Evolutionary conservation across 2,113 vertebrate genomes (phyloP).

Genomic region (Donacobius atricapilla): DNA sequence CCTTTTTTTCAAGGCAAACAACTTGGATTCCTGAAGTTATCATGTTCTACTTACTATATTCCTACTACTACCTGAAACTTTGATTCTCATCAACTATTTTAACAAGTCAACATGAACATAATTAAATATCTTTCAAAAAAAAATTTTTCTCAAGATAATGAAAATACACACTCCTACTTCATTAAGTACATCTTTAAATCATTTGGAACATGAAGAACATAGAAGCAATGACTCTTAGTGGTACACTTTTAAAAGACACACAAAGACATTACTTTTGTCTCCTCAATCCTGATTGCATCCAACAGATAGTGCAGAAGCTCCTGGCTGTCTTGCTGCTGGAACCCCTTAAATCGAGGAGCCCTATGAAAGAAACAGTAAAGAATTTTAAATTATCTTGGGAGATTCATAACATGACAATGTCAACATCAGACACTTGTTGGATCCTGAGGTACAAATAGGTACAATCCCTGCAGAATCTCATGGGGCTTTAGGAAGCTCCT

Average conservation of each 20-base stretch:
- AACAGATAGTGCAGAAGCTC: conserved; percentile 94
- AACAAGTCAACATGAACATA: not conserved
- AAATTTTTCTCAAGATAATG: not conserved
- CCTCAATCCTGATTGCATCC: conserved; percentile 93
- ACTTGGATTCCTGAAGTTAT: not conserved
- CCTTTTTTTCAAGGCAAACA: not conserved
- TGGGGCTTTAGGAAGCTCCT: not conserved
- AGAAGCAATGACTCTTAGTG: not conserved
- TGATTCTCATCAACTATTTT: not conserved
- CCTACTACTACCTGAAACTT: not conserved
- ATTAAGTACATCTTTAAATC: not conserved
- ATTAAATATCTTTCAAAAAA: not conserved
- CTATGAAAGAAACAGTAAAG: conserved; percentile 56
- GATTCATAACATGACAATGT: not conserved
- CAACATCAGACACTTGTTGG: not conserved
- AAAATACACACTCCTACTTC: not conserved
- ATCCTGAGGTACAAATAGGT: not conserved
- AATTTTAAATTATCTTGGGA: not conserved
- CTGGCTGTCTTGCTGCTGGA: conserved; percentile 98
- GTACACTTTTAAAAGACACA: not conserved
- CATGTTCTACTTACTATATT: not conserved
- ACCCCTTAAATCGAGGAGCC: conserved; percentile 95
- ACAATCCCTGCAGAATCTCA: not conserved
- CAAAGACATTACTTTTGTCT: conserved; percentile 86
- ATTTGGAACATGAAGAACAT: not conserved